A percentile compares a stretch with the other conserved stretches of the same genome.
phyloP scores from a whole-genome alignment of 2,888 invertebrate species.

The Drosophila helvetica region DNA sequence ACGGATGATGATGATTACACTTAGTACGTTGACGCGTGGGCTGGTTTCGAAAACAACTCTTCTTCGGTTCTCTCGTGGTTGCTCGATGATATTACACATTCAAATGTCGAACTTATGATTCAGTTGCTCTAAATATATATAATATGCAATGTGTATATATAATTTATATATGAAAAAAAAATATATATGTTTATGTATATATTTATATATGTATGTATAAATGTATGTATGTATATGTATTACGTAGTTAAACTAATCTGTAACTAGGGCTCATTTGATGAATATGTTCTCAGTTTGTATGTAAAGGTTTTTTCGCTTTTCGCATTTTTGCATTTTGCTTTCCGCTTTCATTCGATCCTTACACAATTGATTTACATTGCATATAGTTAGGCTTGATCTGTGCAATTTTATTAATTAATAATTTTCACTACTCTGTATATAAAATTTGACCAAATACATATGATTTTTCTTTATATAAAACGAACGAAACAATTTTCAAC shows the following conservation, averaged over 20 bases:
- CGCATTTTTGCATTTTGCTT: constrained; percentile 34
- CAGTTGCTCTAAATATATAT: constrained; percentile 31
- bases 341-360: constrained; percentile 26
- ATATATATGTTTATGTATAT: constrained; percentile 6
- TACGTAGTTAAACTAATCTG: constrained; percentile 76
- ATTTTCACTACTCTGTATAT: constrained; percentile 60
- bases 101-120: constrained; percentile 47
- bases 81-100: constrained; percentile 38
- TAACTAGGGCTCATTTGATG: constrained; percentile 79
- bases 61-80: constrained; percentile 18
- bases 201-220: constrained; percentile 48
- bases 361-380: constrained; percentile 54
- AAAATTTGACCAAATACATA: constrained; percentile 69
- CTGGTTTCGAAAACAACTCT: constrained; percentile 56
- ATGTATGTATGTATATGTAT: constrained; percentile 40
- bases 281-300: constrained; percentile 74
- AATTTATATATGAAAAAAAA: constrained; percentile 44
- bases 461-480: constrained; percentile 44
- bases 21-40: constrained; percentile 71
- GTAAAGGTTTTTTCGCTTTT: constrained; percentile 48
- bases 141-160: constrained; percentile 41
- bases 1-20: constrained; percentile 49
- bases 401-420: constrained; percentile 53
- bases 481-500: constrained; percentile 68
- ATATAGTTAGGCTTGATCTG: constrained; percentile 59